These are phyloP conservation scores for Zophobas atratus DNA, from an alignment of 1,140 invertebrate genomes.

Conservation along the genomic window DNA sequence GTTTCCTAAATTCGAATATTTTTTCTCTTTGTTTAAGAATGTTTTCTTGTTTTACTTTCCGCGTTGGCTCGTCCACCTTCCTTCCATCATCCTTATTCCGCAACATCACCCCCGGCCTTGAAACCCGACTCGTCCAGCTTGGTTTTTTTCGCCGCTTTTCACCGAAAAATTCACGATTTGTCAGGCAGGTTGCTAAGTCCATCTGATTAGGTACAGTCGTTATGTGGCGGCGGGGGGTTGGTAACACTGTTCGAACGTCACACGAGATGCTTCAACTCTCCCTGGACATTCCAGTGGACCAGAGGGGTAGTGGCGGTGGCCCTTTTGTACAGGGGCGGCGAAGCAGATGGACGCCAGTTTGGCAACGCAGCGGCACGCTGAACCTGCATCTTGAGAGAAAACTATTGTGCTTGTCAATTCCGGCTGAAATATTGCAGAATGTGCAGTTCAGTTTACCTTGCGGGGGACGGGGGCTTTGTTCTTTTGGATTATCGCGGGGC, in stretches of 20 bases:
- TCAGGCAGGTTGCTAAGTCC: slow-evolving; percentile 40
- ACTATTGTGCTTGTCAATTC: slow-evolving; percentile 62
- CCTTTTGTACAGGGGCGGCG: slow-evolving; percentile 50
- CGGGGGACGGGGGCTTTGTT: slow-evolving; percentile 18
- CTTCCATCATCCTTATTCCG: no score
- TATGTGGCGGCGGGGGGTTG: slow-evolving; percentile 58
- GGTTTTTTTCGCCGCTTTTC: not conserved
- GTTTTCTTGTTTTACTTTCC: no score
- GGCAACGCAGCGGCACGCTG: slow-evolving; percentile 55
- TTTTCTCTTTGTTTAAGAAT: no score
- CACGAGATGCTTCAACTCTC: slow-evolving; percentile 60
- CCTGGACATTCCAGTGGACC: slow-evolving; percentile 59
- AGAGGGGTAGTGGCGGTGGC: not conserved
- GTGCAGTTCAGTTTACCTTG: slow-evolving; percentile 49
- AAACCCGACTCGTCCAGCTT: slow-evolving; percentile 4
- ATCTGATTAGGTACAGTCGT: slow-evolving; percentile 63
- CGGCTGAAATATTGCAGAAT: slow-evolving; percentile 61
- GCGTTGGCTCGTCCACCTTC: no score
- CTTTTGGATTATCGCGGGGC: slow-evolving; percentile 15
- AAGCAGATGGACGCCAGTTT: slow-evolving; percentile 22
- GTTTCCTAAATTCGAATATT: no score
- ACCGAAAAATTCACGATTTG: slow-evolving; percentile 23
- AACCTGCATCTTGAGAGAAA: slow-evolving; percentile 62
- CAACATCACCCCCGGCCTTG: not conserved
- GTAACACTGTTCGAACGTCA: slow-evolving; percentile 60